Evolutionary conservation across 2,113 vertebrate species (phyloP).

Genomic region (Anoplopoma fimbria): DNA sequence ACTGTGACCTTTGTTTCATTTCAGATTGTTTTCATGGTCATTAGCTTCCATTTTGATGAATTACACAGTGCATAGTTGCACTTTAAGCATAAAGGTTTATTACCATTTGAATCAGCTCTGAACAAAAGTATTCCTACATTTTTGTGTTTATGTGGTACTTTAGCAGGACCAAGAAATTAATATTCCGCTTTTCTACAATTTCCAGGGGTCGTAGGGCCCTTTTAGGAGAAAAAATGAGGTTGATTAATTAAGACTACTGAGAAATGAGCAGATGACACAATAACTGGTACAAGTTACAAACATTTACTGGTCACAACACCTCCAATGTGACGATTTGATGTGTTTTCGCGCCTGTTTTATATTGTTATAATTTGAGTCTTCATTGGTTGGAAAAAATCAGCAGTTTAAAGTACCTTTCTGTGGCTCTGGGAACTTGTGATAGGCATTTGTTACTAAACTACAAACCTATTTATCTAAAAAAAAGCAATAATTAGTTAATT

Average conservation of each 20-base stretch:
- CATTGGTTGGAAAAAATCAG: background rate
- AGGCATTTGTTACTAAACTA: background rate
- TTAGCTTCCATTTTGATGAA: background rate
- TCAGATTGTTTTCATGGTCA: constrained; percentile 8
- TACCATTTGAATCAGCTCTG: too few relatives aligned
- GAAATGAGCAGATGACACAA: background rate
- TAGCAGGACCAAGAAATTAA: background rate
- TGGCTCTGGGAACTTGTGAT: background rate
- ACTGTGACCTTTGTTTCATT: background rate
- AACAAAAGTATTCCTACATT: too few relatives aligned
- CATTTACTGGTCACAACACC: background rate
- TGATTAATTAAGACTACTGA: background rate
- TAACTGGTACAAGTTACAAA: background rate
- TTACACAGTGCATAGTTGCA: background rate
- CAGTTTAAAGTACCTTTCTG: background rate
- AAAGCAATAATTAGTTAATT: background rate
- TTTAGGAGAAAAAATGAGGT: background rate
- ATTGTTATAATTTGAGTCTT: background rate
- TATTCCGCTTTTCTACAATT: background rate
- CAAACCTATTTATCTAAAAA: background rate
- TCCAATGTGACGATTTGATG: background rate
- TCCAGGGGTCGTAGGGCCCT: background rate
- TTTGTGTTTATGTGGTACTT: background rate
- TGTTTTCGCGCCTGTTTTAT: too few relatives aligned
- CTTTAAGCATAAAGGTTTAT: background rate